A percentile compares a stretch with the other conserved stretches of the same genome.
Evolutionary conservation across 2,797 vertebrate species (phyloP).

Genomic region (Pangasius djambal): DNA sequence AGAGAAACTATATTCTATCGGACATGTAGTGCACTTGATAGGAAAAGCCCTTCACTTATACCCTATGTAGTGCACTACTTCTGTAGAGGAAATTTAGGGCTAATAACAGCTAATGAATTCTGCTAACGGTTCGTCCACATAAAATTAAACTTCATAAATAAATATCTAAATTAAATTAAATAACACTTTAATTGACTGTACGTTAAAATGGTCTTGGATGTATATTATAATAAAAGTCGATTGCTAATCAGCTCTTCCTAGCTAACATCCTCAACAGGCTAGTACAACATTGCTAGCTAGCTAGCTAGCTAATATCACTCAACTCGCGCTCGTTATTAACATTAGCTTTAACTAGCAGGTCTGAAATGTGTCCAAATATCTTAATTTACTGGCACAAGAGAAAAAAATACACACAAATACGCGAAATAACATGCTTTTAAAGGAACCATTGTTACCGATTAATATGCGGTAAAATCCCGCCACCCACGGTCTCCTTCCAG

Average conservation of each 20-base stretch:
- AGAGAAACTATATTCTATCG: neutral
- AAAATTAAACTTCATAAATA: neutral
- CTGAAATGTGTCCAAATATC: neutral
- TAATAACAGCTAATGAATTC: neutral
- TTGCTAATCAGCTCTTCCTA: neutral
- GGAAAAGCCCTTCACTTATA: neutral
- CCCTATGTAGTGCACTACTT: neutral
- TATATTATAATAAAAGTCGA: neutral
- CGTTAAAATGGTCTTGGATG: neutral
- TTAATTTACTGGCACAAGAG: neutral
- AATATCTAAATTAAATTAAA: neutral
- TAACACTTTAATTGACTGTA: neutral
- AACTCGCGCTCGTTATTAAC: no score
- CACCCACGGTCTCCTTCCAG: neutral
- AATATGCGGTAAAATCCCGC: conserved; percentile 38
- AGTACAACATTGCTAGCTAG: neutral
- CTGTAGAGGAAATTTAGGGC: no score
- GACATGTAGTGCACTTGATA: neutral
- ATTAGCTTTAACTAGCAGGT: neutral
- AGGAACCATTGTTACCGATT: neutral
- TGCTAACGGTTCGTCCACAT: no score
- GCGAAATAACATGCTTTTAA: neutral
- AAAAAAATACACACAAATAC: neutral
- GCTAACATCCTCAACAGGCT: neutral
- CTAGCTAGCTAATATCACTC: neutral